A percentile compares a stretch with the other conserved stretches of the same genome.
These are phyloP conservation scores for Diadumene lineata DNA, from an alignment of 92 coral and sea anemone species.

Conservation along the genomic window DNA sequence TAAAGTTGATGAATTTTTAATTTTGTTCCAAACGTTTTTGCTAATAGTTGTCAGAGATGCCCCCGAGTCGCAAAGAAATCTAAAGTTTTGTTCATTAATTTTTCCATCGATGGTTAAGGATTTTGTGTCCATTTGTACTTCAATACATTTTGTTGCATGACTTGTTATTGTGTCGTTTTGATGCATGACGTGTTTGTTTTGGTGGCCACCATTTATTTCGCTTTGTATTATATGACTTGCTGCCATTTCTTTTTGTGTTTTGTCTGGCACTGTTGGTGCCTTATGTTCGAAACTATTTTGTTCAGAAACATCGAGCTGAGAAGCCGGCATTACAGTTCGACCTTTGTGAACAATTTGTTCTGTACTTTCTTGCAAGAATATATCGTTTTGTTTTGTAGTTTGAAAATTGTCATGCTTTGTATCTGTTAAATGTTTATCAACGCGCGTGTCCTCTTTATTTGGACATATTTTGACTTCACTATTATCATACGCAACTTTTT, in stretches of 20 bases:
- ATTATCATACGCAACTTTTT: too few relatives aligned
- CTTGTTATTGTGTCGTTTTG: neutral
- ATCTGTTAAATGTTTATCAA: neutral
- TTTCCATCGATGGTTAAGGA: neutral
- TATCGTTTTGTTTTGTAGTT: neutral
- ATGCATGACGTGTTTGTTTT: neutral
- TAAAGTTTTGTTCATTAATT: neutral
- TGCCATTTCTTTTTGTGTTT: neutral
- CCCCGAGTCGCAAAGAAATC: too few relatives aligned
- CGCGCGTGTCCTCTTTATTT: too few relatives aligned
- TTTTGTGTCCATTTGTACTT: too few relatives aligned
- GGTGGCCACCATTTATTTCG: neutral
- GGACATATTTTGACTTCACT: too few relatives aligned
- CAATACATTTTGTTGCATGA: neutral
- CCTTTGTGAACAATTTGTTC: neutral
- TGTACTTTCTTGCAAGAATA: neutral
- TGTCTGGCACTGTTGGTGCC: neutral
- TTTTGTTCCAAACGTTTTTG: constrained; percentile 14
- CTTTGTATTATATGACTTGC: neutral
- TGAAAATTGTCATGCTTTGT: neutral
- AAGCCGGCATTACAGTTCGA: neutral
- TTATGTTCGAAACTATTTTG: neutral
- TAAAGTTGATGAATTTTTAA: neutral
- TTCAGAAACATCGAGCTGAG: neutral
- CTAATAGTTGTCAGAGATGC: constrained; percentile 29